Conservation (phyloP, 2,888 invertebrate species). For the Epirrita christyi region DNA sequence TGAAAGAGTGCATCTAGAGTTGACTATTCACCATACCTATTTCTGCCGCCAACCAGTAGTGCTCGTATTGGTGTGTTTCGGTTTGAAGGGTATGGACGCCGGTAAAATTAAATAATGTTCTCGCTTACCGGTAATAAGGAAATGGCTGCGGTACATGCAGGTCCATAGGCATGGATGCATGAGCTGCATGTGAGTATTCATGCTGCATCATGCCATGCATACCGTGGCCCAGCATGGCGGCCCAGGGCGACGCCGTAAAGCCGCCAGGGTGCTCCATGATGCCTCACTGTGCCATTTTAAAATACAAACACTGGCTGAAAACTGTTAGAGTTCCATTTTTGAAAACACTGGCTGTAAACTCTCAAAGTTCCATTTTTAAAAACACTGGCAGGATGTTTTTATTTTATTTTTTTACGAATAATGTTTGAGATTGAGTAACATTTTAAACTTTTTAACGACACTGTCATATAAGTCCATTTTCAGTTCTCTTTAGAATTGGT, state of each 20-base stretch:
- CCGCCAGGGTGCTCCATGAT: conserved; percentile 92
- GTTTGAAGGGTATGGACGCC: too few relatives aligned
- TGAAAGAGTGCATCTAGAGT: too few relatives aligned
- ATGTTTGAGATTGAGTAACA: too few relatives aligned
- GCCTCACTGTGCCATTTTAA: conserved; percentile 50
- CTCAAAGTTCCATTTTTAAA: conserved; percentile 34
- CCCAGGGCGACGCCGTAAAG: conserved; percentile 91
- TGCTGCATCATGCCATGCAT: conserved; percentile 88
- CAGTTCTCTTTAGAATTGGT: too few relatives aligned
- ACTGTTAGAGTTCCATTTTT: conserved; percentile 21
- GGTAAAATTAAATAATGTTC: too few relatives aligned
- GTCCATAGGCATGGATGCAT: conserved; percentile 91
- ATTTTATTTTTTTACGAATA: too few relatives aligned
- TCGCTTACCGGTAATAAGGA: conserved; percentile 93
- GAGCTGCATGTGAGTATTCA: conserved; percentile 84
- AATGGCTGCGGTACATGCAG: conserved; percentile 96
- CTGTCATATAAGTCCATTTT: too few relatives aligned
- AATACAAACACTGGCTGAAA: conserved; percentile 12
- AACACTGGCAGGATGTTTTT: too few relatives aligned
- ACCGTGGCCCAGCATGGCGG: conserved; percentile 89
- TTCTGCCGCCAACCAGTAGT: too few relatives aligned
- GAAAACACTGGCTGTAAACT: conserved; percentile 15
- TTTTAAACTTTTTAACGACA: too few relatives aligned
- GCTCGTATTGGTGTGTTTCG: too few relatives aligned
- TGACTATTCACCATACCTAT: too few relatives aligned